Conservation (phyloP, 2,888 invertebrate genomes). For the Caenorhabditis sulstoni region DNA sequence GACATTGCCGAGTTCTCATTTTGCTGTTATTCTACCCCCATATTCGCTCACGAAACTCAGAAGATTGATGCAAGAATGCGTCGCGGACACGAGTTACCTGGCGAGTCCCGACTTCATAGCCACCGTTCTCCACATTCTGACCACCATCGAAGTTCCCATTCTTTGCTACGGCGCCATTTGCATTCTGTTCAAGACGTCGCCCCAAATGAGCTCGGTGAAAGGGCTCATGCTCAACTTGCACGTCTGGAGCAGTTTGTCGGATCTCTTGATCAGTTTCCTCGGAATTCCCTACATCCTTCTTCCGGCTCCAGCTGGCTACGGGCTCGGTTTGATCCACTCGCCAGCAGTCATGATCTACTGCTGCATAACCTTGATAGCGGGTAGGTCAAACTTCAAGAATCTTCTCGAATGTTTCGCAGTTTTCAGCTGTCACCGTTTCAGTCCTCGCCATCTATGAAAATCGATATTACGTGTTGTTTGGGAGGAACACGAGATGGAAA, state of each 20-base stretch:
- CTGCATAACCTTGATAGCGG: slow-evolving; percentile 10
- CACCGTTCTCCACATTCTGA: neutral
- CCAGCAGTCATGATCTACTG: slow-evolving; percentile 5
- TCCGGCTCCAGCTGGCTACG: slow-evolving; percentile 13
- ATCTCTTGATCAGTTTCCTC: slow-evolving; percentile 3
- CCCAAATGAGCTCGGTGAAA: slow-evolving; percentile 16
- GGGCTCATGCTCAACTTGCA: slow-evolving; percentile 21
- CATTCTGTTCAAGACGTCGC: slow-evolving; percentile 28
- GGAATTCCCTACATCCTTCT: slow-evolving; percentile 16
- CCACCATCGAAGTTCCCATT: slow-evolving; percentile 9
- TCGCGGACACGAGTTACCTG: slow-evolving; percentile 7
- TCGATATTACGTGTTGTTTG: slow-evolving; percentile 4
- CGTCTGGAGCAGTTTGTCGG: slow-evolving; percentile 15
- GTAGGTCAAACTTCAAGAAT: neutral
- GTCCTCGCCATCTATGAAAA: slow-evolving; percentile 16
- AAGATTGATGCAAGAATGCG: neutral
- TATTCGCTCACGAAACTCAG: no score
- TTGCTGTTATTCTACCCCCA: no score
- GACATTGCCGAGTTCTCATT: no score
- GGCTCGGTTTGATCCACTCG: slow-evolving; percentile 10
- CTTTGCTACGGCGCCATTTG: slow-evolving; percentile 19
- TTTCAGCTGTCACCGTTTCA: slow-evolving; percentile 13
- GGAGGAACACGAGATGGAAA: neutral
- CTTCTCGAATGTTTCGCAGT: no score
- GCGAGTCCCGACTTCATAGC: slow-evolving; percentile 27